Base-by-base conservation (phyloP, 2,113 vertebrate genomes). In the Myrmecophaga tridactyla region DNA sequence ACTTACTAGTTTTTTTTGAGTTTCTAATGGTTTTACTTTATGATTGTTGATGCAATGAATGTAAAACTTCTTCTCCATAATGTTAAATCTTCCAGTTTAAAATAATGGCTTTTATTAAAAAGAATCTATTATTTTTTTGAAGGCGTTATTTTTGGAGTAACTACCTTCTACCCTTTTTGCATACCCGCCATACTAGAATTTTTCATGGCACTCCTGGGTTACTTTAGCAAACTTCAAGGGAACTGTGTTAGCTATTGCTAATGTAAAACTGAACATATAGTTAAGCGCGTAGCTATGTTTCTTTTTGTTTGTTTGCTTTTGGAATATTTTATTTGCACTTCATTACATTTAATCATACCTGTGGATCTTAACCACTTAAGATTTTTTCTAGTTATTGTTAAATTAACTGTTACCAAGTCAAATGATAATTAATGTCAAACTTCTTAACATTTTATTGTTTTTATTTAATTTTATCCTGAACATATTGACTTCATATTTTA, bases 91-190 rank as follows among this genome's bases (percentile, higher is more conserved):
- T 95, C 31, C 29, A 73, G 46, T 90, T 81, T 63, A 51, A 96
- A 95, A 82, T 56, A 87, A 51, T 48, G 39, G n/a, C 34, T 83
- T 92, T 87, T 87, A 88, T 87, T 89, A 89, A 88, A 39, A 73
- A 20, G 20, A 83, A 29, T 90, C 56, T 96, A 39, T 88, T 92
- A 46, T 92, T 65, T 84, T 81, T 70, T 65, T 39, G 81, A 76
- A 90, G 58, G 60, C 18, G 27, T 93, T 92, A 85, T 82, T 96
- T 92, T 92, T 70, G 91, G 73, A 56, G 18, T 56, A 56, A 56
- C 53, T 21, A 20, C 53, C 20, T 56, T 56, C 18, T 56, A 56
- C 18, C 53, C 53, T 56, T 36, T 60, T 90, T 89, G 36, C 43
- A 82, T 51, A 63, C 67, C 78, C 85, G 34, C 60, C 36, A 36